Conservation (phyloP, 1,140 invertebrate species). For the Leptestheria dahalacensis region DNA sequence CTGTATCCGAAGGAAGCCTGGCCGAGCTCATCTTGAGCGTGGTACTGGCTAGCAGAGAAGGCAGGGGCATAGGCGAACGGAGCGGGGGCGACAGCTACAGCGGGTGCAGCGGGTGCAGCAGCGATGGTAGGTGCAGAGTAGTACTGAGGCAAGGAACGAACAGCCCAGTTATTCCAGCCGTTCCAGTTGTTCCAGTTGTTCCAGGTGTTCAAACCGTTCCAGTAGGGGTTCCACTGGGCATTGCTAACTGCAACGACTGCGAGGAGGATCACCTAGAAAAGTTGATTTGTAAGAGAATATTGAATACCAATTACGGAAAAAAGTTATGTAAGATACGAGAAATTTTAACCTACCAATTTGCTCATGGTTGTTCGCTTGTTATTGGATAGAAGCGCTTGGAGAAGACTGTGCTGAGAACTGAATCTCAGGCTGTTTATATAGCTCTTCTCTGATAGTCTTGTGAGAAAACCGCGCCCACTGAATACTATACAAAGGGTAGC, state of each 20-base stretch:
- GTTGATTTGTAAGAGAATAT: not conserved
- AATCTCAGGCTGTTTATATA: not conserved
- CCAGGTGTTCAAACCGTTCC: constrained; percentile 2
- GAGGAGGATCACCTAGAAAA: constrained; percentile 20
- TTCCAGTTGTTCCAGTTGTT: constrained; percentile 1
- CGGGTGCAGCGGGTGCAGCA: not conserved
- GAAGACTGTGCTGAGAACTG: not conserved
- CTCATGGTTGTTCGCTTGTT: not conserved
- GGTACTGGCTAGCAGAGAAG: constrained; percentile 18
- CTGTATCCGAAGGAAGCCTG: constrained; percentile 21
- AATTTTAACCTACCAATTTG: not conserved
- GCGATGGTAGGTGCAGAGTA: constrained; percentile 5
- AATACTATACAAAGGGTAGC: too few relatives aligned
- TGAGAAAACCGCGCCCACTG: too few relatives aligned
- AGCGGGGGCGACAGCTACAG: not conserved
- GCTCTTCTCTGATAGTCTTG: too few relatives aligned
- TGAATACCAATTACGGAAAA: too few relatives aligned
- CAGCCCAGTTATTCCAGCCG: not conserved
- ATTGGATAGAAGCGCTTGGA: not conserved
- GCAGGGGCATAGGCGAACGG: constrained; percentile 11
- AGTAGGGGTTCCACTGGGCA: constrained; percentile 13
- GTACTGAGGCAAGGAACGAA: not conserved
- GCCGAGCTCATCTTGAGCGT: constrained; percentile 22
- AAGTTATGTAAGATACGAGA: too few relatives aligned
- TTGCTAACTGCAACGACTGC: constrained; percentile 22